These are phyloP conservation scores for Nothura maculosa DNA, from an alignment of 2,797 vertebrate genomes.

Conservation along the genomic window DNA sequence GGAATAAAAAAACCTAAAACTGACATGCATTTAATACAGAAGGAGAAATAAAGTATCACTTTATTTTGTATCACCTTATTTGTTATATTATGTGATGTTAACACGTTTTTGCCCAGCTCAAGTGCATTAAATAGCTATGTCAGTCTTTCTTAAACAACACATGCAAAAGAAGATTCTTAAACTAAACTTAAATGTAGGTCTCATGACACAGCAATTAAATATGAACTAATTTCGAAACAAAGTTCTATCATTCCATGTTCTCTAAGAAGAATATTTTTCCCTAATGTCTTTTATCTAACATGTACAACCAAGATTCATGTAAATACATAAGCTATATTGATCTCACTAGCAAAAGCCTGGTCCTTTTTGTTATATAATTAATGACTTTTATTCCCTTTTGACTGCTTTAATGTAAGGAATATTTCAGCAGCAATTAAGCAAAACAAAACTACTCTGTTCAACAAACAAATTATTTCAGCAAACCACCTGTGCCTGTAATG, in stretches of 20 bases:
- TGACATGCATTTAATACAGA: neutral
- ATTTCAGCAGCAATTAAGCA: neutral
- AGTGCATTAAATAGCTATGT: neutral
- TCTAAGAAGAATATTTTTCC: neutral
- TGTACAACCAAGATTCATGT: neutral
- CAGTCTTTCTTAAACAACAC: neutral
- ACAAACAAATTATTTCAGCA: neutral
- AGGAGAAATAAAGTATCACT: neutral
- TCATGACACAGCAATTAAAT: slow-evolving; percentile 15
- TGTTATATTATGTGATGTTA: neutral
- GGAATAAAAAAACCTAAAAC: neutral
- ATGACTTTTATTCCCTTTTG: neutral
- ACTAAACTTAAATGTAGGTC: neutral
- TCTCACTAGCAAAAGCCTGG: slow-evolving; percentile 2
- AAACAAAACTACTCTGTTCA: slow-evolving; percentile 1
- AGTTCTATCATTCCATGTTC: neutral
- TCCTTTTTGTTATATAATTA: neutral
- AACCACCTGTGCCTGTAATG: neutral
- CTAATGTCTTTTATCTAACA: neutral
- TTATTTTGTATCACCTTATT: neutral
- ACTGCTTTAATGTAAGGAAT: neutral
- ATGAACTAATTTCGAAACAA: neutral
- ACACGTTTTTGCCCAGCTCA: neutral
- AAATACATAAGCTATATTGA: slow-evolving; percentile 23
- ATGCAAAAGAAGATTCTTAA: neutral